Percentiles rank a stretch among this genome's conserved stretches.
Evolutionary conservation across 2,113 vertebrate genomes (phyloP).

Genomic region (Lepus timidus): DNA sequence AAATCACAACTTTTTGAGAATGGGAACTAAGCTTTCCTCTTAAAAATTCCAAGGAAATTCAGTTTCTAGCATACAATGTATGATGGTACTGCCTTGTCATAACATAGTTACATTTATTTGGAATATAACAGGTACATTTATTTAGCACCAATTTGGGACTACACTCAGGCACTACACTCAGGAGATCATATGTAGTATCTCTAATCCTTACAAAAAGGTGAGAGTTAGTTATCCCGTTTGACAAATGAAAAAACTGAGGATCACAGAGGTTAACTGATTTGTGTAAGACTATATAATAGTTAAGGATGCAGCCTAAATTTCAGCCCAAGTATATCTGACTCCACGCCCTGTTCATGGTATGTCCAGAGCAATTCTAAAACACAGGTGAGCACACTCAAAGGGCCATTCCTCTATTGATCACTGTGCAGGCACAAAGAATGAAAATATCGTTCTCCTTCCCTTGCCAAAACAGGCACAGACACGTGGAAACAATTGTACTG

Average conservation of each 20-base stretch:
- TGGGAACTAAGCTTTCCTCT: neutral
- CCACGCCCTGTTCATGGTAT: neutral
- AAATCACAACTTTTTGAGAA: neutral
- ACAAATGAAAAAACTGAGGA: slow-evolving; percentile 19
- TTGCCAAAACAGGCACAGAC: slow-evolving; percentile 11
- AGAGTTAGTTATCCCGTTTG: neutral
- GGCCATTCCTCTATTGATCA: neutral
- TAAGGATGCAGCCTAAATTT: neutral
- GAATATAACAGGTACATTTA: neutral
- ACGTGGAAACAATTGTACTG: neutral
- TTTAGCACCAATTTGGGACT: neutral
- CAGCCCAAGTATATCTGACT: neutral
- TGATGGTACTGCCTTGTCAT: neutral
- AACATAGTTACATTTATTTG: neutral
- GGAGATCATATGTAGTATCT: neutral
- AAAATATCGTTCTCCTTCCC: neutral
- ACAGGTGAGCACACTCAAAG: neutral
- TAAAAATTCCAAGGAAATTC: neutral
- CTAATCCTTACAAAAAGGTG: neutral
- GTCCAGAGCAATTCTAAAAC: neutral
- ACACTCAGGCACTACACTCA: neutral
- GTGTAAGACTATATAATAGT: neutral
- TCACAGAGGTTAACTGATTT: neutral
- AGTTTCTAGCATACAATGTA: neutral
- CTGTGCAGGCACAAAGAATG: neutral